Base-by-base conservation (phyloP, 2,797 vertebrate species). In the Novumbra hubbsi region DNA sequence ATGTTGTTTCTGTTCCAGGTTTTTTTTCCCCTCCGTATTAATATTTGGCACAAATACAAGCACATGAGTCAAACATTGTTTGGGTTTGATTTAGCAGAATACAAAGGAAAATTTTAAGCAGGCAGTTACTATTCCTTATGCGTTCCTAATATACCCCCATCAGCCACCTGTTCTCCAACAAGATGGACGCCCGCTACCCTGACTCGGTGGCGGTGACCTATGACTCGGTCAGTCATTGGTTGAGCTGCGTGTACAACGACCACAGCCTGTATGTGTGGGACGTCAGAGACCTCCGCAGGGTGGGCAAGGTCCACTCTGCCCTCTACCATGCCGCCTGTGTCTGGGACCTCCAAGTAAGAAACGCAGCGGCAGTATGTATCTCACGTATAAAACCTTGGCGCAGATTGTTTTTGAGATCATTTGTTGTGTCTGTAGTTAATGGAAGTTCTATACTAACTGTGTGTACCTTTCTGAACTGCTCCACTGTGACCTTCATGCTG, bases 261-360 rank as follows among this genome's bases (percentile, higher is more conserved):
- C 98, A 99, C 93, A 99, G 98, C 83, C 84, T 99, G 76, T 99
- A 96, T 0, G 96, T 98, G 80, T 99, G 98, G 98, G 97, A 98
- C 62, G 92, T 96, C 83, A 93, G 90, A 66, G 95, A 99, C 73
- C 90, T 96, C 0, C 93, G 91, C 88, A 93, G 95, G 88, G 96
- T 96, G 84, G 94, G 93, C 84, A 98, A 96, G 87, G 94, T 99
- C 86, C 95, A 96, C 86, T 97, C 96, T 0, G 95, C 95, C 78
- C 93, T 98, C 68, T 99, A 96, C 86, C 98, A 99, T 69, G 94
- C 96, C 2, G 94, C 95, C 67, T 94, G 94, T n/a, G 95, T 99
- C 68, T 98, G 96, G 95, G 97, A 95, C 80, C 86, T 99, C 72
- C 95, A 99, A 96, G 98, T 99, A 95, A 91, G 75, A 34, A 57